Conservation (phyloP, 2,888 invertebrate genomes). For the Nymphalis polychloros region DNA sequence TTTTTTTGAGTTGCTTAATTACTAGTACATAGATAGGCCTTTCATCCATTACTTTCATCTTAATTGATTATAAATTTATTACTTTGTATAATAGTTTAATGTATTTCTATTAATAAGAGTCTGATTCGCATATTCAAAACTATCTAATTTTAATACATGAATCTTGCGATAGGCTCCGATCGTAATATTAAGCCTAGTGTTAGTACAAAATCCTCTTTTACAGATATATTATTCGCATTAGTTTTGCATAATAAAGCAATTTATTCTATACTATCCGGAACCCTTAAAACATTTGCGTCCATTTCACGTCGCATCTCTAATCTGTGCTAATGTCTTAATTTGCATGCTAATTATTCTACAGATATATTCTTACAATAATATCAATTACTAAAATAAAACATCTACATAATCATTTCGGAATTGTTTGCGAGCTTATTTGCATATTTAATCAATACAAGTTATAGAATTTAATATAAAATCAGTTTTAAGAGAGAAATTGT, state of each 20-base stretch:
- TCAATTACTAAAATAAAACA: neutral
- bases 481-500: neutral
- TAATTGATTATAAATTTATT: too few relatives aligned
- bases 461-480: too few relatives aligned
- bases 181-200: conserved; percentile 2
- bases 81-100: too few relatives aligned
- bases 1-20: too few relatives aligned
- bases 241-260: conserved; percentile 40
- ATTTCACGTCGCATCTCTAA: conserved; percentile 31
- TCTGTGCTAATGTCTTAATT: conserved; percentile 38
- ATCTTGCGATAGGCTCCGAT: neutral
- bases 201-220: conserved; percentile 11
- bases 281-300: conserved; percentile 30
- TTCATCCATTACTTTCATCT: too few relatives aligned
- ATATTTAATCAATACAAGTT: too few relatives aligned
- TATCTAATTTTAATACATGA: neutral
- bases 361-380: conserved; percentile 20
- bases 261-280: conserved; percentile 34
- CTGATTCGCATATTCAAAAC: neutral
- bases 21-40: too few relatives aligned
- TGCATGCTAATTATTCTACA: conserved; percentile 31
- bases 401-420: too few relatives aligned
- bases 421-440: too few relatives aligned
- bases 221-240: conserved; percentile 29
- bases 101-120: too few relatives aligned